Base-by-base conservation (phyloP, 64 coral and sea anemone species). In the Catalaphyllia jardinei region DNA sequence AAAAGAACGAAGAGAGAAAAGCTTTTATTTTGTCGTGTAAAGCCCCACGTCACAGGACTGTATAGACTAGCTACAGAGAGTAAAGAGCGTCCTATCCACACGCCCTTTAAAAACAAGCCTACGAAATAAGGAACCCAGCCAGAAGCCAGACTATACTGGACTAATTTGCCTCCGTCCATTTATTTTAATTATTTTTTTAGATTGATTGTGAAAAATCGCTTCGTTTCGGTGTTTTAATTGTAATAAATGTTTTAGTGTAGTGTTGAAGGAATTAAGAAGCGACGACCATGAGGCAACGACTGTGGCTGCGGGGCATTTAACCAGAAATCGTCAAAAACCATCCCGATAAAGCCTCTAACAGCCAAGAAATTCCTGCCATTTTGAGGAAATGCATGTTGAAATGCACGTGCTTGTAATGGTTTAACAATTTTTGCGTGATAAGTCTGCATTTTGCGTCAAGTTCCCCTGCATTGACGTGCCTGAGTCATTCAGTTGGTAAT, bases 51-150 rank as follows among this genome's bases (percentile, higher is more conserved):
- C 25, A 61, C 55, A 65, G 31, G 60, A 42, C 22, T 28, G 25
- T 11, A 35, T 35, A 27, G 9, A 10, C 22, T 27, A 69, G 24
- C 62, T 65, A 46, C 42, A 46, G 54, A 57, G 54, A 57, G 54
- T 9, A 69, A 57, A 57, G 54, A 14, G 54, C 3, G 11, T 57
- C 1, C 12, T 83, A 63, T 65, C 62, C 22, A 85, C 81, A 67
- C 81, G 81, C 81, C 81, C 60, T 71, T 71, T 10, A 50, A 85
- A 85, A 85, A 65, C 79, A 65, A 83, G 67, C 16, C 20, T 16
- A 57, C 54, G 20, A 83, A 67, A 83, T 30, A 24, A 24, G 17
- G 11, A 61, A 65, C 18, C 14, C 65, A 85, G 67, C 35, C 61
- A 33, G 33, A 85, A 85, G 79, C 18, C 60, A 46, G 30, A 46